A percentile compares a stretch with the other conserved stretches of the same genome.
Evolutionary conservation across 2,888 invertebrate genomes (phyloP).

Genomic region (Papilio gigon): DNA sequence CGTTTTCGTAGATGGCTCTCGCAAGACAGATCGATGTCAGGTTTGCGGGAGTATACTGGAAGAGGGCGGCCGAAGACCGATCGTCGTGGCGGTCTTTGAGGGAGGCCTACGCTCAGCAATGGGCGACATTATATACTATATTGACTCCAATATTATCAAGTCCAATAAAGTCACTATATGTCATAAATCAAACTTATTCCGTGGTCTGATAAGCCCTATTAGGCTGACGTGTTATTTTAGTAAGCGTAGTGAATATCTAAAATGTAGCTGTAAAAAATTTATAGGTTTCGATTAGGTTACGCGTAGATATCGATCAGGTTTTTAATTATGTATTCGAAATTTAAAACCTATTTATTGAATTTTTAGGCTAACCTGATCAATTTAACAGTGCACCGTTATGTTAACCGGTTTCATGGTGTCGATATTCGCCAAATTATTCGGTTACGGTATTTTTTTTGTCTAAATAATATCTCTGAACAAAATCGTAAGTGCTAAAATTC

Average conservation of each 20-base stretch:
- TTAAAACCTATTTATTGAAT: constrained; percentile 7
- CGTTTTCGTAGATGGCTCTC: too few species aligned
- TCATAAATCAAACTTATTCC: not conserved
- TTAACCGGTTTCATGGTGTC: constrained; percentile 14
- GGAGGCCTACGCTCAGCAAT: too few species aligned
- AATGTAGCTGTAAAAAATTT: not conserved
- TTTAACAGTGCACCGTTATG: constrained; percentile 28
- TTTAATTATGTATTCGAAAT: constrained; percentile 3
- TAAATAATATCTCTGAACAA: not conserved
- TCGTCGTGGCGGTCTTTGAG: too few species aligned
- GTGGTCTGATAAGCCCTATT: not conserved
- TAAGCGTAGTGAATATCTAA: not conserved
- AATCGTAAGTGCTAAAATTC: not conserved
- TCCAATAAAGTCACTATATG: not conserved
- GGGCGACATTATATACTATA: too few species aligned
- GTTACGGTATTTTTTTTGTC: constrained; percentile 30
- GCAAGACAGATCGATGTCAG: too few species aligned
- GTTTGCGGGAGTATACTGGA: too few species aligned
- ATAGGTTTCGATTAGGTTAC: not conserved
- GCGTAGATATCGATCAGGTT: not conserved
- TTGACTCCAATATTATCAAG: too few species aligned
- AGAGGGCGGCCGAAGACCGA: too few species aligned
- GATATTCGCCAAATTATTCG: constrained; percentile 24
- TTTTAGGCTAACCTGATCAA: not conserved
- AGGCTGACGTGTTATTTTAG: not conserved